Percentiles rank a stretch among this genome's conserved stretches.
These are phyloP conservation scores for Andrena flavipes DNA, from an alignment of 2,888 invertebrate genomes.

Conservation along the genomic window DNA sequence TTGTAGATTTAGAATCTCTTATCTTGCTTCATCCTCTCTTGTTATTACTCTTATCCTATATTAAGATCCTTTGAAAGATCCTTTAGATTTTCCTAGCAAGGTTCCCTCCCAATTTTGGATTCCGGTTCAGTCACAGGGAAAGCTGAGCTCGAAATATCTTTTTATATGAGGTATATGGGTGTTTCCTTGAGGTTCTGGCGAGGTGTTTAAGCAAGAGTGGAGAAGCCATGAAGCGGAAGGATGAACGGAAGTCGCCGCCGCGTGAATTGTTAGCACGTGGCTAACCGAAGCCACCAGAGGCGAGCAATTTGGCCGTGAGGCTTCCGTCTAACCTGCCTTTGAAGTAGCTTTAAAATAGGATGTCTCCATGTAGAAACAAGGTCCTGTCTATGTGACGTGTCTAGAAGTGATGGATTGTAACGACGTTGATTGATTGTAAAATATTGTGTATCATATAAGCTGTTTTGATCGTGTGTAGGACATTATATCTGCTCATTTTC, in stretches of 20 bases:
- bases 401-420: not conserved
- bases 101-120: no score
- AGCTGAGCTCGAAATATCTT: no score
- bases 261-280: constrained; percentile 55
- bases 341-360: constrained; percentile 26
- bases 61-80: no score
- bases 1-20: no score
- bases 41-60: no score
- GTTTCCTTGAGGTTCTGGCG: not conserved
- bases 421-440: not conserved
- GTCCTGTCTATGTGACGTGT: not conserved
- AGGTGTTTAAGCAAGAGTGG: not conserved
- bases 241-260: constrained; percentile 31
- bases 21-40: no score
- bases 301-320: constrained; percentile 40
- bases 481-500: not conserved
- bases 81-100: no score
- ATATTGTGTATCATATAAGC: no score
- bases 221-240: constrained; percentile 22
- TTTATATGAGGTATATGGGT: no score
- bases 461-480: no score
- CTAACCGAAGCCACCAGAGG: constrained; percentile 39
- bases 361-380: not conserved
- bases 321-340: constrained; percentile 41
- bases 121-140: no score